These are phyloP conservation scores for Plecturocebus donacophilus DNA, from an alignment of 2,113 vertebrate species.

Conservation along the genomic window DNA sequence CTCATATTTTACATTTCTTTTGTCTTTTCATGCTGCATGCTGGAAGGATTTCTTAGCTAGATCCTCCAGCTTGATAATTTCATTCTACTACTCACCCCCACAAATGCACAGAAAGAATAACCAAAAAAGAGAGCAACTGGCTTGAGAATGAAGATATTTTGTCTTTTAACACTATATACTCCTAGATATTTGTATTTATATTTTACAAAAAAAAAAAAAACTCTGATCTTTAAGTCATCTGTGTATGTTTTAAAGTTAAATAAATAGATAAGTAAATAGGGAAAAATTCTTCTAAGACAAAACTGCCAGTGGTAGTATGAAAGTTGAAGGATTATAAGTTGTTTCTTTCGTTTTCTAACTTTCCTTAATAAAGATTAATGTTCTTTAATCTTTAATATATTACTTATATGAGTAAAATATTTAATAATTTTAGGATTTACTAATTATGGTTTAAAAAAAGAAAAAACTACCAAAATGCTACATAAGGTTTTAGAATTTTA, in stretches of 20 bases:
- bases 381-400: background rate
- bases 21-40: background rate
- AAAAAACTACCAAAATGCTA: background rate
- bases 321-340: background rate
- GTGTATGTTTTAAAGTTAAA: background rate
- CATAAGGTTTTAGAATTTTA: background rate
- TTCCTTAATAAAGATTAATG: background rate
- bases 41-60: background rate
- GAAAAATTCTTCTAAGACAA: slow-evolving; percentile 9
- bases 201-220: background rate
- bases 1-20: background rate
- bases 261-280: background rate
- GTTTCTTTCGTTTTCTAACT: background rate
- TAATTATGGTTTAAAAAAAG: background rate
- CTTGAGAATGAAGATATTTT: background rate
- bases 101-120: background rate
- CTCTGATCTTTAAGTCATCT: background rate
- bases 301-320: background rate
- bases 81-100: background rate
- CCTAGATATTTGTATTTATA: background rate
- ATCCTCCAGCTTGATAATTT: background rate
- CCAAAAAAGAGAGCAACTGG: background rate
- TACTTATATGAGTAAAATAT: background rate
- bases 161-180: background rate
- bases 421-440: slow-evolving; percentile 8